These are phyloP conservation scores for Sitophilus oryzae DNA, from an alignment of 1,140 invertebrate genomes.

Conservation along the genomic window DNA sequence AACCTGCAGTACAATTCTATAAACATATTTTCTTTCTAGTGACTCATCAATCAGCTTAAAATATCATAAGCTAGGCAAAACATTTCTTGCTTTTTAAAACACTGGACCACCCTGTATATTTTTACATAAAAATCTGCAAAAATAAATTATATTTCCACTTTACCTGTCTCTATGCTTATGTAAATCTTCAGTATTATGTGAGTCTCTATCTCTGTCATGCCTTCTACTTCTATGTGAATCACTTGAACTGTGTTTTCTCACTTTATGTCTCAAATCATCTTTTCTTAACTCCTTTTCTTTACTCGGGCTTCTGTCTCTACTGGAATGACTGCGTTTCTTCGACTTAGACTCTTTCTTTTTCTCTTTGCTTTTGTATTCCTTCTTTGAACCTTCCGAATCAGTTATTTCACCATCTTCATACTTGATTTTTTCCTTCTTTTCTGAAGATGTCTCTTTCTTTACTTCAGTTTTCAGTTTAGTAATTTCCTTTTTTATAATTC, in stretches of 20 bases:
- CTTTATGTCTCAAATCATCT: slow-evolving; percentile 26
- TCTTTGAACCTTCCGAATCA: slow-evolving; percentile 47
- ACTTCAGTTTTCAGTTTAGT: no score
- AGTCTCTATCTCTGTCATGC: slow-evolving; percentile 24
- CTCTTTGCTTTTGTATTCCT: slow-evolving; percentile 42
- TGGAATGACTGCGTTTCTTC: slow-evolving; percentile 43
- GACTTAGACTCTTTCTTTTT: slow-evolving; percentile 37
- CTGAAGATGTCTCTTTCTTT: slow-evolving; percentile 57
- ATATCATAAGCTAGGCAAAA: no score
- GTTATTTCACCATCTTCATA: slow-evolving; percentile 60
- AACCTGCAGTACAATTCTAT: no score
- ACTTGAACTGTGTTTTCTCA: slow-evolving; percentile 29
- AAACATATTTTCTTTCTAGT: no score
- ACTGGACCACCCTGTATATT: no score
- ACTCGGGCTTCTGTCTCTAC: slow-evolving; percentile 40
- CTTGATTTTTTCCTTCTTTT: slow-evolving; percentile 48
- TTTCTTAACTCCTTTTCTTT: slow-evolving; percentile 36
- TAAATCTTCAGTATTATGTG: slow-evolving; percentile 23
- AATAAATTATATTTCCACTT: slow-evolving; percentile 11
- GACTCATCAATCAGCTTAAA: no score
- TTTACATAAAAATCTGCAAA: no score
- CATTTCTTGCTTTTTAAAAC: no score
- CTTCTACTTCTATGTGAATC: slow-evolving; percentile 31
- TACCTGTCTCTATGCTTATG: slow-evolving; percentile 35
- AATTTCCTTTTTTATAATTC: no score